Evolutionary conservation across 92 coral and sea anemone species (phyloP).

Genomic region (Anthopleura xanthogrammica): DNA sequence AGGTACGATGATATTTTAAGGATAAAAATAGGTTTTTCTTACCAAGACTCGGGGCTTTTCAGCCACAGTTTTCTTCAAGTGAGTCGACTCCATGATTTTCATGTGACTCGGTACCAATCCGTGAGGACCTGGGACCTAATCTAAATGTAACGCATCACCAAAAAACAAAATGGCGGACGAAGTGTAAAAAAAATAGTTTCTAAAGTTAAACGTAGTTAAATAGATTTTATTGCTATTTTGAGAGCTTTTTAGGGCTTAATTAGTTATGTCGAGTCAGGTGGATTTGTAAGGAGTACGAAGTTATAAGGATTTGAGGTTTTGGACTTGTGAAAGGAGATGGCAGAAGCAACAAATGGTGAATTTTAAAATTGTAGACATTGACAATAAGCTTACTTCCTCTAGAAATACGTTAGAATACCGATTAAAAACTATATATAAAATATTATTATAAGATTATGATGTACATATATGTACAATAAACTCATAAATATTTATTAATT

Average conservation of each 20-base stretch:
- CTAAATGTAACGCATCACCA: not conserved
- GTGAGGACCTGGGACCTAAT: constrained; percentile 25
- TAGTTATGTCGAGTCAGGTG: not conserved
- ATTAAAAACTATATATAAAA: not conserved
- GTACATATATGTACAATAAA: too few relatives aligned
- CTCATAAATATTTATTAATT: too few relatives aligned
- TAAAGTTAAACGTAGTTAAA: not conserved
- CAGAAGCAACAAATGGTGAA: not conserved
- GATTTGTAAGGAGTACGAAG: not conserved
- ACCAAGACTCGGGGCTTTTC: constrained; percentile 12
- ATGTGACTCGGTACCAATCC: constrained; percentile 2
- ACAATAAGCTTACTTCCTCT: too few relatives aligned
- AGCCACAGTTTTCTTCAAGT: not conserved
- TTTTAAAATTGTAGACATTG: not conserved
- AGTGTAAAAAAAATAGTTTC: not conserved
- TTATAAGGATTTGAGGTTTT: not conserved
- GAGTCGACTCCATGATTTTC: constrained; percentile 27
- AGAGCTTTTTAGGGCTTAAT: not conserved
- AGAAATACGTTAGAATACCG: too few relatives aligned
- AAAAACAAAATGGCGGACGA: constrained; percentile 51
- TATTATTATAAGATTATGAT: not conserved
- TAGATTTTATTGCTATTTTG: not conserved
- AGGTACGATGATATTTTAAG: not conserved
- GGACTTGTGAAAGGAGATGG: not conserved
- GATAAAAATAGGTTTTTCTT: not conserved